Percentiles rank a stretch among this genome's conserved stretches.
These are phyloP conservation scores for Tenebrosternarchus preto DNA, from an alignment of 2,113 vertebrate species.

Conservation along the genomic window DNA sequence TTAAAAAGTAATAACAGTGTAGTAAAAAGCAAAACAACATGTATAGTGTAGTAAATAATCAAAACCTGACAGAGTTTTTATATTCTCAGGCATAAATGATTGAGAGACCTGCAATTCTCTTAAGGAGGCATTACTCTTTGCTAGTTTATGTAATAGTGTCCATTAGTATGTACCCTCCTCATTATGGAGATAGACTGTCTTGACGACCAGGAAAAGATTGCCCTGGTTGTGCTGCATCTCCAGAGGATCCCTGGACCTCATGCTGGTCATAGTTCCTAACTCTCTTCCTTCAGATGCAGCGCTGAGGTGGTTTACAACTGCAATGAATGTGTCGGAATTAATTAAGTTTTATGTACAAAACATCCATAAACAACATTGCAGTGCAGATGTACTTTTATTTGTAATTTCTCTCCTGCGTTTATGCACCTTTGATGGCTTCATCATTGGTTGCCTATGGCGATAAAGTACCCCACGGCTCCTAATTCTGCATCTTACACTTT, in stretches of 20 bases:
- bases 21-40: not conserved
- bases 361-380: not conserved
- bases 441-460: constrained; percentile 8
- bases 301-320: not conserved
- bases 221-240: constrained; percentile 19
- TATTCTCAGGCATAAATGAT: not conserved
- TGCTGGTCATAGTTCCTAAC: not conserved
- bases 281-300: not conserved
- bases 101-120: not conserved
- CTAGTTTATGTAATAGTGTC: constrained; percentile 14
- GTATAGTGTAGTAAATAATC: not conserved
- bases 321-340: constrained; percentile 9
- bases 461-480: not conserved
- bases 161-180: not conserved
- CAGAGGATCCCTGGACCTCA: not conserved
- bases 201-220: constrained; percentile 14
- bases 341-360: constrained; percentile 16
- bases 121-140: not conserved
- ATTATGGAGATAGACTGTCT: constrained; percentile 31
- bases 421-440: not conserved
- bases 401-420: constrained; percentile 4
- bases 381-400: not conserved
- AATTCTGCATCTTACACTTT: not conserved
- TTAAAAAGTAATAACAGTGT: not conserved
- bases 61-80: not conserved